A percentile compares a stretch with the other conserved stretches of the same genome.
Evolutionary conservation across 2,888 invertebrate species (phyloP).

Genomic region (Chrysotoxum bicinctum): DNA sequence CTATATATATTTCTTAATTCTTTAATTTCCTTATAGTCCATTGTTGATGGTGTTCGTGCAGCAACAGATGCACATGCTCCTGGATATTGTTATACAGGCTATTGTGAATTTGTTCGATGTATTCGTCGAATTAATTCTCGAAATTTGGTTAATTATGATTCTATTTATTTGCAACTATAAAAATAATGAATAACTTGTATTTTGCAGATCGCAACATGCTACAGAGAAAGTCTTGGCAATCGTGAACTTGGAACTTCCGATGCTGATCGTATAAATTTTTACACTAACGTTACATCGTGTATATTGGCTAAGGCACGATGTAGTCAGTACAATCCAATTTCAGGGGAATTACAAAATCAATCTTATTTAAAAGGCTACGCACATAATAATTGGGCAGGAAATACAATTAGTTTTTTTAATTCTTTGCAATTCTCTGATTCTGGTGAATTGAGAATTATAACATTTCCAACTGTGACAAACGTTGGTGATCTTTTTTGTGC

Average conservation of each 20-base stretch:
- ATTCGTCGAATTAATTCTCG: conserved; percentile 84
- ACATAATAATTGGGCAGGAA: conserved; percentile 78
- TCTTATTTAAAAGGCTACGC: conserved; percentile 77
- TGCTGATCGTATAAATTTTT: conserved; percentile 79
- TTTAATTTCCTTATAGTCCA: conserved; percentile 37
- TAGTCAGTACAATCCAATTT: conserved; percentile 85
- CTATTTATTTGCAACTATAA: background rate
- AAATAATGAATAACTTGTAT: background rate
- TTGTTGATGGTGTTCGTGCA: conserved; percentile 72
- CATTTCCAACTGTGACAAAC: conserved; percentile 83
- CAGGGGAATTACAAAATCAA: conserved; percentile 84
- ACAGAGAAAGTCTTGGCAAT: conserved; percentile 71
- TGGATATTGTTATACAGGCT: conserved; percentile 83
- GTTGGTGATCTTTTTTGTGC: conserved; percentile 84
- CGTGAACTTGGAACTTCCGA: conserved; percentile 70
- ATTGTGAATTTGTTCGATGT: conserved; percentile 85
- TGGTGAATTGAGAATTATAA: conserved; percentile 83
- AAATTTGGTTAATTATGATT: conserved; percentile 83
- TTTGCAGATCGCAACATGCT: conserved; percentile 75
- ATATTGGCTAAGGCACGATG: conserved; percentile 86
- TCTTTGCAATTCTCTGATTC: conserved; percentile 83
- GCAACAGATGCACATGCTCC: conserved; percentile 57
- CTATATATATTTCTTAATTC: no score
- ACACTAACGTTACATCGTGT: conserved; percentile 86
- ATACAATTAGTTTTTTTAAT: conserved; percentile 79